Conservation (phyloP, 2,797 vertebrate genomes). For the Pteronotus mesoamericanus region DNA sequence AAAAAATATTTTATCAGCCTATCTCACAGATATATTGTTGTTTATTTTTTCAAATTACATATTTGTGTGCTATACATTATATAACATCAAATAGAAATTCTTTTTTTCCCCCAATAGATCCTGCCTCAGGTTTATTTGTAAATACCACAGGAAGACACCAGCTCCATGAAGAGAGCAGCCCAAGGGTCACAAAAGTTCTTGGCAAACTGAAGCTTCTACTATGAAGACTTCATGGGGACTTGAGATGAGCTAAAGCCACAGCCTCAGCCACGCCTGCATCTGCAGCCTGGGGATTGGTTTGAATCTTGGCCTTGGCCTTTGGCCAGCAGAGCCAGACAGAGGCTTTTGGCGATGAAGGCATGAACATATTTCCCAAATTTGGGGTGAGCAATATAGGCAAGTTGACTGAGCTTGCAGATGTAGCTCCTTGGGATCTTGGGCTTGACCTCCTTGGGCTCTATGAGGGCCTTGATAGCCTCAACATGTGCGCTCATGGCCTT, state of each 20-base stretch:
- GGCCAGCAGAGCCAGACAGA: background rate
- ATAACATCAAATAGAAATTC: constrained; percentile 16
- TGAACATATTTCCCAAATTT: background rate
- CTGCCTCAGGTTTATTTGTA: background rate
- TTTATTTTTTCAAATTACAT: constrained; percentile 12
- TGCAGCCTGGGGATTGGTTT: background rate
- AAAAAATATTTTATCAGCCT: background rate
- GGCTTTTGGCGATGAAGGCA: background rate
- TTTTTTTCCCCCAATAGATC: background rate
- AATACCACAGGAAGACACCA: background rate
- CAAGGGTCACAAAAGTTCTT: background rate
- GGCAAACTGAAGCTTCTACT: background rate
- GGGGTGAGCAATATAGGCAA: background rate
- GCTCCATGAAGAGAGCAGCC: background rate
- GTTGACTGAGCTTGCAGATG: background rate
- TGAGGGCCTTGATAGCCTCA: background rate
- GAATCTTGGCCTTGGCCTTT: background rate
- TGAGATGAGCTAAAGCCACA: background rate
- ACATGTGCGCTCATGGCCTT: background rate
- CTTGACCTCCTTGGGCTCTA: background rate
- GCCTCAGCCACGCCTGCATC: background rate
- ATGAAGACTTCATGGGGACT: background rate
- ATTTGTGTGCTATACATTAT: background rate
- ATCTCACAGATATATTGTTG: background rate
- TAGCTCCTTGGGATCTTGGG: background rate